Percentiles rank a stretch among this genome's conserved stretches.
These are phyloP conservation scores for Oceanodroma leucorhoa DNA, from an alignment of 2,797 vertebrate species.

Conservation along the genomic window DNA sequence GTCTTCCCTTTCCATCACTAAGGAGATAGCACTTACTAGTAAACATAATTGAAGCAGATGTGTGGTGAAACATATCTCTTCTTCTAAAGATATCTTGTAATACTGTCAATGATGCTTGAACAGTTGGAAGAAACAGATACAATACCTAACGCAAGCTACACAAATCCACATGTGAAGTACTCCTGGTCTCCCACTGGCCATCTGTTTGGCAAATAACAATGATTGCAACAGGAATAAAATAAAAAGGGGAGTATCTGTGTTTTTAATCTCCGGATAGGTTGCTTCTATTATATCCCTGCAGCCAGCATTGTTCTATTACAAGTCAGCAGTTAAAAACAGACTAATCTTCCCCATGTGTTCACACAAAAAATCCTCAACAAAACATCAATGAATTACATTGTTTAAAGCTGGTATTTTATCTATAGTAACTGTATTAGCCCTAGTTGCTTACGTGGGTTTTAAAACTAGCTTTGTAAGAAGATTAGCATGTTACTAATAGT, in stretches of 20 bases:
- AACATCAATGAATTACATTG: background rate
- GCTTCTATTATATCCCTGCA: background rate
- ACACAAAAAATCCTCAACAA: background rate
- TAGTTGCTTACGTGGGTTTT: constrained; percentile 49
- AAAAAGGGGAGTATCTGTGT: background rate
- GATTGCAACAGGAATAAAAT: background rate
- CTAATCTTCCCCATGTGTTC: background rate
- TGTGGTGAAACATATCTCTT: background rate
- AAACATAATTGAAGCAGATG: background rate
- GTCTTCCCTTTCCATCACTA: background rate
- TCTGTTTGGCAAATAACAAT: background rate
- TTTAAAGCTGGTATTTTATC: constrained; percentile 48
- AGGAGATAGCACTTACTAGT: background rate
- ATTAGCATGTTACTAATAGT: constrained; percentile 16
- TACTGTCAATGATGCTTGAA: background rate
- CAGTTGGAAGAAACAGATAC: background rate
- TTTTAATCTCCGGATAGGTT: background rate
- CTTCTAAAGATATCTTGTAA: background rate
- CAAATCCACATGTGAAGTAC: background rate
- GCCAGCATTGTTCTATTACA: background rate
- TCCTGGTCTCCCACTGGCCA: background rate
- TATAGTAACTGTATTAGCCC: constrained; percentile 42
- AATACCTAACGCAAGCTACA: background rate
- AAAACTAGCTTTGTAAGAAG: constrained; percentile 53
- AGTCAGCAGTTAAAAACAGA: background rate